Conservation (phyloP, 2,888 invertebrate genomes). For the Cinara cedri region DNA sequence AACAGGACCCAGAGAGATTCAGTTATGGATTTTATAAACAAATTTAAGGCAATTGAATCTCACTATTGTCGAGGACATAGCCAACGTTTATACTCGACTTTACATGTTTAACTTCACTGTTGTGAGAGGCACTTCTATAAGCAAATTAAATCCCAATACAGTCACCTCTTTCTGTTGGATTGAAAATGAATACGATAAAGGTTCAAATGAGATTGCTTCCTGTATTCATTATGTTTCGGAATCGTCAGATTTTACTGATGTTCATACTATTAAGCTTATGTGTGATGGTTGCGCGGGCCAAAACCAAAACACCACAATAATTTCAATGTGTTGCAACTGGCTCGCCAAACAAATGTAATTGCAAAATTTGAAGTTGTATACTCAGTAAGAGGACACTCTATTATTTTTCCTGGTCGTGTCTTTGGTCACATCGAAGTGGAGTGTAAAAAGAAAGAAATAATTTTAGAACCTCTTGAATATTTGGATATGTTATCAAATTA, state of each 20-base stretch:
- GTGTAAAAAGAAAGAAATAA: neutral
- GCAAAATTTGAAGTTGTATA: conserved; percentile 5
- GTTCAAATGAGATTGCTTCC: conserved; percentile 61
- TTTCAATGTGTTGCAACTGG: conserved; percentile 48
- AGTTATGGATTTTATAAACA: conserved; percentile 8
- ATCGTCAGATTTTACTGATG: conserved; percentile 27
- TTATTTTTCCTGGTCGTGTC: conserved; percentile 13
- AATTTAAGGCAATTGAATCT: conserved; percentile 9
- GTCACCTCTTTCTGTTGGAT: conserved; percentile 61
- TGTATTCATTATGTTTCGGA: conserved; percentile 60
- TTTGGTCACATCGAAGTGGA: conserved; percentile 10
- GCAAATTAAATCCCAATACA: conserved; percentile 59
- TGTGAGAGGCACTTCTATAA: conserved; percentile 61
- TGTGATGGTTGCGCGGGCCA: conserved; percentile 58
- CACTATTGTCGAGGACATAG: conserved; percentile 8
- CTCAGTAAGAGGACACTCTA: conserved; percentile 2
- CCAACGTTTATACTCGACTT: neutral
- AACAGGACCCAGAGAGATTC: conserved; percentile 6
- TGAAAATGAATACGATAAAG: conserved; percentile 61
- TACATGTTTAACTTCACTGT: conserved; percentile 62
- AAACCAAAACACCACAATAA: conserved; percentile 61
- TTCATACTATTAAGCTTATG: conserved; percentile 19
- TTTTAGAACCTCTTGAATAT: neutral
- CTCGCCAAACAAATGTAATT: neutral
- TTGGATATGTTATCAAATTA: neutral